These are phyloP conservation scores for Condylura cristata DNA, from an alignment of 2,113 vertebrate genomes.

Conservation along the genomic window DNA sequence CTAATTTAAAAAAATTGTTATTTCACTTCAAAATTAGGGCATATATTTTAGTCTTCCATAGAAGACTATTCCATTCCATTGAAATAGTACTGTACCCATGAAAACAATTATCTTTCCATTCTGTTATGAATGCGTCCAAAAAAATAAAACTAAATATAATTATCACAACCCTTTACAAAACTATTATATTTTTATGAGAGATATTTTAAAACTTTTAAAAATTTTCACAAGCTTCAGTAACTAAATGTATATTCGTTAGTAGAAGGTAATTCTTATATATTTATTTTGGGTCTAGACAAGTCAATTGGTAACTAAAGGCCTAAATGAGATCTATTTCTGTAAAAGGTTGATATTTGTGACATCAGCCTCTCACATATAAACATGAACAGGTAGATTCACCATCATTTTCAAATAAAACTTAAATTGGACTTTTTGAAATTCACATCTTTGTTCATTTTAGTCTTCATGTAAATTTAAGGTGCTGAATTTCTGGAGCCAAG, in stretches of 20 bases:
- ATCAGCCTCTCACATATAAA: neutral
- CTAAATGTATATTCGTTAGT: neutral
- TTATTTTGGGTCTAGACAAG: neutral
- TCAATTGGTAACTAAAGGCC: neutral
- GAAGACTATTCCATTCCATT: no score
- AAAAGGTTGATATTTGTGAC: neutral
- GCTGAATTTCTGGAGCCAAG: conserved; percentile 89
- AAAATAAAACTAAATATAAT: neutral
- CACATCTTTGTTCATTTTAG: neutral
- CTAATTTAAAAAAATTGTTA: neutral
- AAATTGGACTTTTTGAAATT: neutral
- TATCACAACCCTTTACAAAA: neutral
- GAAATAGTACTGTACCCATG: neutral
- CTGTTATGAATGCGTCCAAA: neutral
- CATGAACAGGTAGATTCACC: neutral
- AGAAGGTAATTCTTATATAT: neutral
- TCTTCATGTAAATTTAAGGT: conserved; percentile 69
- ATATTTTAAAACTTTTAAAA: neutral
- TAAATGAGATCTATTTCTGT: neutral
- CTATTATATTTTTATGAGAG: conserved; percentile 8
- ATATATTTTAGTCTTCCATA: neutral
- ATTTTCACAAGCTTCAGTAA: neutral
- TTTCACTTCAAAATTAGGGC: neutral
- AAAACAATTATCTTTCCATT: conserved; percentile 45
- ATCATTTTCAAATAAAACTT: conserved; percentile 30